Percentiles rank a stretch among this genome's conserved stretches.
These are phyloP conservation scores for Cephus rjabovi DNA, from an alignment of 2,888 invertebrate species.

Conservation along the genomic window DNA sequence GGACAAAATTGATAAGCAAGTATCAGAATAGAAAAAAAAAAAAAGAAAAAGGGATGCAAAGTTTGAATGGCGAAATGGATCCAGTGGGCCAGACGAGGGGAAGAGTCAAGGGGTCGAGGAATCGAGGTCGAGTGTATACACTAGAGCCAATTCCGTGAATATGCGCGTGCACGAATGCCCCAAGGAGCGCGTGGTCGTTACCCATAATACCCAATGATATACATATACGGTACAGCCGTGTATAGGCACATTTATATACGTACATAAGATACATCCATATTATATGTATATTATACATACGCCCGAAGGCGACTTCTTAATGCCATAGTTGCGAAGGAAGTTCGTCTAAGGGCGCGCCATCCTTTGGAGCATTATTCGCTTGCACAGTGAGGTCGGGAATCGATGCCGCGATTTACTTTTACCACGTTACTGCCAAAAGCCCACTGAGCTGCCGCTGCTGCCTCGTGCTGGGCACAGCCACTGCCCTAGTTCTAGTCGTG, in stretches of 20 bases:
- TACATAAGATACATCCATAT: background rate
- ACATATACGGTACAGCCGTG: background rate
- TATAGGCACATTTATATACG: background rate
- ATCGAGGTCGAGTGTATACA: background rate
- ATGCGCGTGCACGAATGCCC: background rate
- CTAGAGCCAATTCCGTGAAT: background rate
- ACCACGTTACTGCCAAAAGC: background rate
- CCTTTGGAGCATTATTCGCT: background rate
- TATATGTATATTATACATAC: background rate
- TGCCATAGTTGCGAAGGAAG: background rate
- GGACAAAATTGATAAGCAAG: background rate
- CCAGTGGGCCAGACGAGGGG: background rate
- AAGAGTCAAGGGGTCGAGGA: background rate
- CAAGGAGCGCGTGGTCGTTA: background rate
- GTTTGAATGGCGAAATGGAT: background rate
- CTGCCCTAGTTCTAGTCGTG: too few relatives aligned
- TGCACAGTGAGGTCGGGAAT: background rate
- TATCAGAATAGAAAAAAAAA: background rate
- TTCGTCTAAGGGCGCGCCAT: background rate
- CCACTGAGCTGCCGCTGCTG: background rate
- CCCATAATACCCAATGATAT: background rate
- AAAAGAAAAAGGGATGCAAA: background rate
- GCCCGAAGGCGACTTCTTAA: background rate
- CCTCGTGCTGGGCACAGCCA: too few relatives aligned
- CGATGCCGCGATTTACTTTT: background rate